These are phyloP conservation scores for Platyrinchus mystaceus DNA, from an alignment of 2,797 vertebrate species.

Conservation along the genomic window DNA sequence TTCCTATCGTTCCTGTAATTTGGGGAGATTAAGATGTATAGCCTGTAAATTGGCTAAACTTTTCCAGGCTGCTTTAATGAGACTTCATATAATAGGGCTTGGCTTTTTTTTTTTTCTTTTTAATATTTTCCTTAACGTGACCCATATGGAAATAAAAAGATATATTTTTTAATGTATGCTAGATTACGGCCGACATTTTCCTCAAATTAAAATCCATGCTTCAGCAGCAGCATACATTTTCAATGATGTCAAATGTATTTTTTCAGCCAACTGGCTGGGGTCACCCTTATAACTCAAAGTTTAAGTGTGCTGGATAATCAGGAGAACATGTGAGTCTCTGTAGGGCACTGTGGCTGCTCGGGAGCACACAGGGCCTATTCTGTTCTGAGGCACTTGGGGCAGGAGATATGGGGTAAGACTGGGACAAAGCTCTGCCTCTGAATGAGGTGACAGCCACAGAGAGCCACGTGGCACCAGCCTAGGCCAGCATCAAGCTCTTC, in stretches of 20 bases:
- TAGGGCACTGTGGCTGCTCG: neutral
- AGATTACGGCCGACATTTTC: constrained; percentile 63
- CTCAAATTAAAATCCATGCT: constrained; percentile 70
- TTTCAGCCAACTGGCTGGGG: constrained; percentile 53
- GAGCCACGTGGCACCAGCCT: neutral
- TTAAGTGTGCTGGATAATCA: constrained; percentile 26
- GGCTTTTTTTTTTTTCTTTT: constrained; percentile 71
- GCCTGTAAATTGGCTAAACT: constrained; percentile 78
- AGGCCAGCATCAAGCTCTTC: neutral
- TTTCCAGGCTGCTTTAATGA: constrained; percentile 80
- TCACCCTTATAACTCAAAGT: constrained; percentile 53
- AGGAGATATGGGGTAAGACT: neutral
- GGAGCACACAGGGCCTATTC: constrained; percentile 30
- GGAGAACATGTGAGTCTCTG: constrained; percentile 17
- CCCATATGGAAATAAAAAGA: constrained; percentile 78
- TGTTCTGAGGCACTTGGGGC: fast-evolving
- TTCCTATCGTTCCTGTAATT: constrained; percentile 57
- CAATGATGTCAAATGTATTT: constrained; percentile 56
- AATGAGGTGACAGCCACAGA: neutral
- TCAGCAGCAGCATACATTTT: constrained; percentile 64
- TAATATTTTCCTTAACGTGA: constrained; percentile 74
- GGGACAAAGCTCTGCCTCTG: neutral
- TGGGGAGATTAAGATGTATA: constrained; percentile 79
- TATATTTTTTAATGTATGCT: constrained; percentile 67
- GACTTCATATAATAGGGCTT: constrained; percentile 70